These are phyloP conservation scores for Lepisosteus oculatus DNA, from an alignment of 2,113 vertebrate species.

Conservation along the genomic window DNA sequence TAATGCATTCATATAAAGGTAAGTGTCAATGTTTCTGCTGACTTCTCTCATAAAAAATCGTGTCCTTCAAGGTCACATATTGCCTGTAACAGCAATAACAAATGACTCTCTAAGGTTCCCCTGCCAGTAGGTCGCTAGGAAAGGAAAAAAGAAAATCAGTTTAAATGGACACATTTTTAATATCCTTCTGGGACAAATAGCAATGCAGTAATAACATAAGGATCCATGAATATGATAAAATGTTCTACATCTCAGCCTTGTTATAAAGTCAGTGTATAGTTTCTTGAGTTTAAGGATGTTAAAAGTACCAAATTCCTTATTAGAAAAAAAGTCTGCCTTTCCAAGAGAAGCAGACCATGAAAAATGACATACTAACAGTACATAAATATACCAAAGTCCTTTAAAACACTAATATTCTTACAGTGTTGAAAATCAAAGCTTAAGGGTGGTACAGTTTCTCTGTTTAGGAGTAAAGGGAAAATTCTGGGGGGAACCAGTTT, in stretches of 20 bases:
- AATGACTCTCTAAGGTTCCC: not conserved
- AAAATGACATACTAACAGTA: not conserved
- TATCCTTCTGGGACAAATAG: not conserved
- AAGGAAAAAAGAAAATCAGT: conserved; percentile 5
- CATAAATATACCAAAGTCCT: no score
- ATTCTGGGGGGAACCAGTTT: no score
- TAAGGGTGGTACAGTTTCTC: no score
- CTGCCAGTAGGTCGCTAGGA: not conserved
- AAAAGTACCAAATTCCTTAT: not conserved
- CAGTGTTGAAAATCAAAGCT: no score
- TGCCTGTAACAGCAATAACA: not conserved
- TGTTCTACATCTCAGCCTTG: not conserved
- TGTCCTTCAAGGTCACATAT: conserved; percentile 7
- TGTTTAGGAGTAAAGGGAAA: no score
- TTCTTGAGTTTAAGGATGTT: not conserved
- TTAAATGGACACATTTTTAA: conserved; percentile 8
- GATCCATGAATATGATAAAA: not conserved
- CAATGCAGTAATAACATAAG: no score
- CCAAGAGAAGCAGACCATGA: not conserved
- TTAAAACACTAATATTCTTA: no score
- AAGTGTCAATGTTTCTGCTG: not conserved
- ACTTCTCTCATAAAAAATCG: not conserved
- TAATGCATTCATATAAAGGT: not conserved
- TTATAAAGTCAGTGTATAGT: conserved; percentile 9
- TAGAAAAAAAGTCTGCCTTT: no score